phyloP scores from a whole-genome alignment of 2,888 invertebrate genomes.

The Prosopocoilus inquinatus region DNA sequence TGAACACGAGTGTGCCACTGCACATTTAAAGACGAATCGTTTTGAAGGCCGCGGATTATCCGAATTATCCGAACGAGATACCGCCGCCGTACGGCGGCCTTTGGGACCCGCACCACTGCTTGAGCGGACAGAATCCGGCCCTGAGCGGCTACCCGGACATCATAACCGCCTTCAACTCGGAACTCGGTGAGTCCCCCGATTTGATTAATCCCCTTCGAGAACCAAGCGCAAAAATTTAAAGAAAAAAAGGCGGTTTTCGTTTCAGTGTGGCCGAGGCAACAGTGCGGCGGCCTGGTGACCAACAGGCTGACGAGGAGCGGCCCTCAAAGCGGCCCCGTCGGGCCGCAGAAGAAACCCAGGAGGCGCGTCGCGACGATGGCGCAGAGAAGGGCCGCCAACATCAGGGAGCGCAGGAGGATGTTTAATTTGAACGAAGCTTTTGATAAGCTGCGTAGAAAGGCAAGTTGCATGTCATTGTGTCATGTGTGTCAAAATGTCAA shows the following conservation, averaged over 20 bases:
- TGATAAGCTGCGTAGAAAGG: conserved; percentile 86
- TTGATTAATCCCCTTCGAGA: not conserved
- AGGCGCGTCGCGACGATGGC: conserved; percentile 87
- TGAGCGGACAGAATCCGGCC: conserved; percentile 60
- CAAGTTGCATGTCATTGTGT: conserved; percentile 37
- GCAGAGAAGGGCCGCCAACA: conserved; percentile 88
- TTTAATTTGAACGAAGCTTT: conserved; percentile 96
- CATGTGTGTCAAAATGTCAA: too few relatives aligned
- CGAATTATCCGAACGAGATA: conserved; percentile 37
- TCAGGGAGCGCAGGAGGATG: conserved; percentile 90
- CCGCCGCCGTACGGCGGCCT: conserved; percentile 55
- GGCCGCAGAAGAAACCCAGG: conserved; percentile 73
- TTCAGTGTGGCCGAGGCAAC: conserved; percentile 56
- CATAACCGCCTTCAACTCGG: conserved; percentile 65
- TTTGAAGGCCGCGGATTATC: conserved; percentile 25
- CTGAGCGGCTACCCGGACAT: conserved; percentile 67
- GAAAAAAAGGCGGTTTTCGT: not conserved
- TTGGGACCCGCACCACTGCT: conserved; percentile 57
- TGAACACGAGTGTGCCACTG: too few relatives aligned
- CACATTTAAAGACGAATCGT: too few relatives aligned
- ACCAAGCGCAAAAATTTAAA: not conserved
- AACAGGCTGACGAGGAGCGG: conserved; percentile 40
- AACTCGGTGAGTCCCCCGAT: conserved; percentile 52
- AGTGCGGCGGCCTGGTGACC: conserved; percentile 54
- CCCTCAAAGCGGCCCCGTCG: conserved; percentile 35